These are phyloP conservation scores for Diabrotica undecimpunctata DNA, from an alignment of 1,140 invertebrate species.

Conservation along the genomic window DNA sequence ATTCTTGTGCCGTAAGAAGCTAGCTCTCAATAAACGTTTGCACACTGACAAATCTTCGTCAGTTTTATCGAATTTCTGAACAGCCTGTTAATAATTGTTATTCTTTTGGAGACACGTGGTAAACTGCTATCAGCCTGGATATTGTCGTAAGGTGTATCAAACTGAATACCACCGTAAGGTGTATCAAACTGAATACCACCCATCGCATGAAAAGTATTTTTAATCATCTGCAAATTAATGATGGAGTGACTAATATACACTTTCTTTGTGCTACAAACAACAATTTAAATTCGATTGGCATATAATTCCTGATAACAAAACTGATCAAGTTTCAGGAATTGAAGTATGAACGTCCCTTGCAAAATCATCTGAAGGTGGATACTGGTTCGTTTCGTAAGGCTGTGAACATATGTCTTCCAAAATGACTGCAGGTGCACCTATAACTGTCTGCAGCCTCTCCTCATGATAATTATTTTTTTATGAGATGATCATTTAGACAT, in stretches of 20 bases:
- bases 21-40: too few species aligned
- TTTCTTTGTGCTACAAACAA: background rate
- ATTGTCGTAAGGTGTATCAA: too few species aligned
- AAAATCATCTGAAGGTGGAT: slow-evolving; percentile 36
- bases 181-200: too few species aligned
- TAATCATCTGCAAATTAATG: too few species aligned
- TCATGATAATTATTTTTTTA: slow-evolving; percentile 29
- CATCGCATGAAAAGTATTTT: too few species aligned
- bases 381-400: slow-evolving; percentile 37
- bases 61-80: too few species aligned
- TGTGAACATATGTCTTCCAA: slow-evolving; percentile 42
- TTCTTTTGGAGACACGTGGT: too few species aligned
- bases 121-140: too few species aligned
- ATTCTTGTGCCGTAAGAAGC: too few species aligned
- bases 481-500: background rate
- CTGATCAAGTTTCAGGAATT: slow-evolving; percentile 30
- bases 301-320: background rate
- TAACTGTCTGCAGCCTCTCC: slow-evolving; percentile 36
- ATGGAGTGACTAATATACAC: background rate
- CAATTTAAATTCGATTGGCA: background rate
- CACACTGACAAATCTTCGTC: too few species aligned
- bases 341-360: slow-evolving; percentile 36
- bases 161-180: too few species aligned
- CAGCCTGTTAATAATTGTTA: too few species aligned
- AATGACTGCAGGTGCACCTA: slow-evolving; percentile 45